Conservation (phyloP, 2,888 invertebrate species). For the Phyto melanocephala region DNA sequence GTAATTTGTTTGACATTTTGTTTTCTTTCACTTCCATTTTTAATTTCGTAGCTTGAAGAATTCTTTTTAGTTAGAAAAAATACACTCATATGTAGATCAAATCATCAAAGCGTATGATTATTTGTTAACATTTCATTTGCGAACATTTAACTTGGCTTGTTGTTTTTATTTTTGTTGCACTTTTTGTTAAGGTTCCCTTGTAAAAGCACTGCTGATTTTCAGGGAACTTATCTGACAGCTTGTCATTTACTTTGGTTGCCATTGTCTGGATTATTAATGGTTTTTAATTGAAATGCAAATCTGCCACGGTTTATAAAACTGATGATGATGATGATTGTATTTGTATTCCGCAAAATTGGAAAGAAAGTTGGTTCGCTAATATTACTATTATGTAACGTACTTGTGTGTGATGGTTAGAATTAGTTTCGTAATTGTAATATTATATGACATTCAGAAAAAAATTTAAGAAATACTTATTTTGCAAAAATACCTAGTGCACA, state of each 20-base stretch:
- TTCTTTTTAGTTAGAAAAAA: background rate
- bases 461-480: too few relatives aligned
- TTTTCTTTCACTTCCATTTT: background rate
- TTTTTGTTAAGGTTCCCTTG: conserved; percentile 18
- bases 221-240: background rate
- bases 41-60: background rate
- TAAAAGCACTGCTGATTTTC: background rate
- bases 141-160: conserved; percentile 2
- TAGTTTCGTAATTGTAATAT: background rate
- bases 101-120: conserved; percentile 32
- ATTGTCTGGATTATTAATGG: conserved; percentile 46
- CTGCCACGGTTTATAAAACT: conserved; percentile 19
- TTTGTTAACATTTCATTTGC: conserved; percentile 32
- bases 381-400: background rate
- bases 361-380: background rate
- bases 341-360: background rate
- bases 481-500: too few relatives aligned
- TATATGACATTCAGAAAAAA: conserved; percentile 9
- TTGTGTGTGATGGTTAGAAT: background rate
- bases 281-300: conserved; percentile 52
- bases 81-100: background rate
- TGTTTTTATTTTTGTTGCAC: background rate
- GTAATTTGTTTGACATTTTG: too few relatives aligned
- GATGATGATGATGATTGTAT: background rate
- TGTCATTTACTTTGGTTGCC: background rate